Evolutionary conservation across 1,140 invertebrate species (phyloP).

Genomic region (Drosophila nigromelanica): DNA sequence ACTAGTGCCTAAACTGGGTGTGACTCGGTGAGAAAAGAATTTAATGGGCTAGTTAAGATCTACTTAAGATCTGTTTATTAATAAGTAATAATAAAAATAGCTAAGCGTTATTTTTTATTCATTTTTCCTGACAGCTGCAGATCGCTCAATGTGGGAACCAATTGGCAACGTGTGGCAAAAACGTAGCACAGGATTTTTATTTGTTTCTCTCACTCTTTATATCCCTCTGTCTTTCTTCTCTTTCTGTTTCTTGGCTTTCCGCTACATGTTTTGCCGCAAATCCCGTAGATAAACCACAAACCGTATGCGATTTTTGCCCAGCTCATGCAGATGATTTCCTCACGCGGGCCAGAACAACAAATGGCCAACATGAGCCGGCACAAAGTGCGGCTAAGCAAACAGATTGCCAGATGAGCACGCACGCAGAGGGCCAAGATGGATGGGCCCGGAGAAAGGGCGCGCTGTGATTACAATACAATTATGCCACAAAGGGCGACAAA

Average conservation of each 20-base stretch:
- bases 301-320: constrained; percentile 26
- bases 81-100: not conserved
- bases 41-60: constrained; percentile 26
- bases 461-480: constrained; percentile 60
- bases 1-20: constrained; percentile 16
- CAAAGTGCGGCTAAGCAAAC: constrained; percentile 31
- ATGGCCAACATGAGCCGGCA: constrained; percentile 29
- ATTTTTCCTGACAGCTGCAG: constrained; percentile 22
- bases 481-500: constrained; percentile 64
- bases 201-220: no score
- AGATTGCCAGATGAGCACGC: constrained; percentile 35
- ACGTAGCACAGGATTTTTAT: constrained; percentile 31
- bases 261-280: constrained; percentile 29
- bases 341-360: constrained; percentile 4
- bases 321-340: constrained; percentile 37
- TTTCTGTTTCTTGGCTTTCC: not conserved
- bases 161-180: constrained; percentile 30
- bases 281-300: constrained; percentile 25
- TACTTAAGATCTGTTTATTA: constrained; percentile 13
- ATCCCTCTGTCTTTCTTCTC: not conserved
- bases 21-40: constrained; percentile 35
- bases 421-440: not conserved
- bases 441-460: constrained; percentile 31
- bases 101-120: constrained; percentile 10
- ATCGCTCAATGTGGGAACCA: constrained; percentile 30